Percentiles rank a stretch among this genome's conserved stretches.
Conservation (phyloP, 1,140 invertebrate genomes). For the Panagrolaimus sp. region DNA sequence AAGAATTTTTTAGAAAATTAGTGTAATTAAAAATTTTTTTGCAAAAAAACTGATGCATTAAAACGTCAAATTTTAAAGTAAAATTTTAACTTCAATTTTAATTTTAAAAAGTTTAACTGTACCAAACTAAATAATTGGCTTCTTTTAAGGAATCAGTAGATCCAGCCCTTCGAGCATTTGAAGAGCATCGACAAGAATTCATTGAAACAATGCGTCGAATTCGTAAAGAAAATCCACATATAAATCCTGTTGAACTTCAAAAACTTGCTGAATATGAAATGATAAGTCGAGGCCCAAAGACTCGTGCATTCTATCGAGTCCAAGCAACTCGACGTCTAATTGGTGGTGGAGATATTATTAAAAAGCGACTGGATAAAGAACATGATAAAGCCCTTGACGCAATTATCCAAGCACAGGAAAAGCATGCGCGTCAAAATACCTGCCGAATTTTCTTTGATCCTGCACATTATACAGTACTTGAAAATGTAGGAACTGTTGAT, state of each 20-base stretch:
- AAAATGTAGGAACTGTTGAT: constrained; percentile 89
- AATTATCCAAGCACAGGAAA: constrained; percentile 60
- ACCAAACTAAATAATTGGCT: too few relatives aligned
- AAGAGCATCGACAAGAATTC: constrained; percentile 86
- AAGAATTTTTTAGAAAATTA: too few relatives aligned
- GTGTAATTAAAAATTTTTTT: too few relatives aligned
- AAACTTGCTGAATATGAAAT: constrained; percentile 81
- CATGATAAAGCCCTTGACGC: constrained; percentile 71
- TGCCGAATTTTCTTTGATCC: constrained; percentile 82
- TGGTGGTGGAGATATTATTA: constrained; percentile 83
- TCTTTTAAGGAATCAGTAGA: constrained; percentile 68
- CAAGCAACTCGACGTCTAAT: constrained; percentile 93
- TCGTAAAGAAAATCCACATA: constrained; percentile 77
- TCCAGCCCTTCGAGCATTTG: constrained; percentile 76
- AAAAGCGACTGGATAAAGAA: constrained; percentile 78
- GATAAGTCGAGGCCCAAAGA: constrained; percentile 84
- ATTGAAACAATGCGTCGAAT: constrained; percentile 82
- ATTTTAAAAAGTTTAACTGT: too few relatives aligned
- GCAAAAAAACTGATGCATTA: too few relatives aligned
- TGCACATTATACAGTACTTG: constrained; percentile 94
- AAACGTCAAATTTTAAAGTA: too few relatives aligned
- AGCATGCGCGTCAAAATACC: constrained; percentile 62
- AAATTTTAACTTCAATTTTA: too few relatives aligned
- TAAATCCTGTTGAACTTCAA: constrained; percentile 73
- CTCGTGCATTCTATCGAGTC: constrained; percentile 85